Evolutionary conservation across 2,113 vertebrate species (phyloP).

Genomic region (Mormyrus lacerda): DNA sequence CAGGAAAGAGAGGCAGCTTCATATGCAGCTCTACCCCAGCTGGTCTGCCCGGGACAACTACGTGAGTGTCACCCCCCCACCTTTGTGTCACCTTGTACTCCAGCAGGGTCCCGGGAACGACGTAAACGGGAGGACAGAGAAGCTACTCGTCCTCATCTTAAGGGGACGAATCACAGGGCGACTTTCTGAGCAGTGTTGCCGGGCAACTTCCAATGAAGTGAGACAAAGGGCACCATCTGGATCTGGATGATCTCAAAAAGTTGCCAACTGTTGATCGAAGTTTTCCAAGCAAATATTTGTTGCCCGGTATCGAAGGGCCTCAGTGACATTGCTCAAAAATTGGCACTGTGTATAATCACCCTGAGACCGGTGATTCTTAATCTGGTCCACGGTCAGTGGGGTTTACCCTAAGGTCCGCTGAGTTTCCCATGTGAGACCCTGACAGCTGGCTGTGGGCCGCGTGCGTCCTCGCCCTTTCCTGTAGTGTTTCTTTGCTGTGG

Average conservation of each 20-base stretch:
- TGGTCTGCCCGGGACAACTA: slow-evolving; percentile 98
- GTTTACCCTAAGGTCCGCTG: not conserved
- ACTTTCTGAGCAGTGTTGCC: not conserved
- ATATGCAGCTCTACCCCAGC: slow-evolving; percentile 98
- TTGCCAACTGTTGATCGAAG: not conserved
- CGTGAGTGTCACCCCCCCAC: slow-evolving; percentile 54
- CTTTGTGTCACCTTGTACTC: not conserved
- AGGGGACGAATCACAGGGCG: not conserved
- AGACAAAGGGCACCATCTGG: not conserved
- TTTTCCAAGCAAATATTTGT: not conserved
- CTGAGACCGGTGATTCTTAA: not conserved
- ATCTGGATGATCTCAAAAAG: not conserved
- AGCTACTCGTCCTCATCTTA: not conserved
- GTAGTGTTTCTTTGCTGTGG: not conserved
- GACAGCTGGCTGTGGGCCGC: not conserved
- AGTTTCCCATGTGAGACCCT: not conserved
- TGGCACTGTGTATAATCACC: not conserved
- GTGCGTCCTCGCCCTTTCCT: not conserved
- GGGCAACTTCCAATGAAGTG: not conserved
- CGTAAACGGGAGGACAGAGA: not conserved
- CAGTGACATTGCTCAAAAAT: not conserved
- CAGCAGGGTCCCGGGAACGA: not conserved
- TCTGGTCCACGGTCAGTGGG: not conserved
- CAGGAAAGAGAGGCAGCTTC: slow-evolving; percentile 93
- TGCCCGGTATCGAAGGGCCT: not conserved